Evolutionary conservation across 1,140 invertebrate genomes (phyloP), one percentile per base, ranked within the genome.

Genomic region (Apocrypta bakeri): DNA sequence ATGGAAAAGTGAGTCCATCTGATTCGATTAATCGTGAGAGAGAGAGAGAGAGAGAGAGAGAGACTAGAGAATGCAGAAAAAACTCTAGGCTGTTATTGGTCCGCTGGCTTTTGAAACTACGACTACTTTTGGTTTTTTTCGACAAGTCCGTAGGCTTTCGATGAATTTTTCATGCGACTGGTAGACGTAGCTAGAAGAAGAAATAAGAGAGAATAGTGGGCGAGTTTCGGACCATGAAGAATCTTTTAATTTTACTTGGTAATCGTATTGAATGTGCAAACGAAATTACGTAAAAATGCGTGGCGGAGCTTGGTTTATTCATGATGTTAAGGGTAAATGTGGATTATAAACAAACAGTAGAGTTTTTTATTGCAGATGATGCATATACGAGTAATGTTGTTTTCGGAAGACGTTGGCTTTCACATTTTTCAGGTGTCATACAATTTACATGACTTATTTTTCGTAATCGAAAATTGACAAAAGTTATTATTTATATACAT

Each of bases 221-320:
- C 14, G 6, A 56, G 48, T 56, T 56, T 56, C 17, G 48, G 48
- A 56, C 17, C 1, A n/a, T n/a, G 48, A 7, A n/a, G 48, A n/a
- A 61, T 63, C 56, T 61, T 76, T 76, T 76, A 33, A 76, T 63
- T 76, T 61, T 76, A 76, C 56, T 61, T 63, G 74, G 29, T 33
- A 76, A 76, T 33, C 0, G 24, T 14, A 25, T 56, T 25, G 72
- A 74, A 64, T 25, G 24, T 9, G 61, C n/a, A n/a, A n/a, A n/a
- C n/a, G n/a, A n/a, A n/a, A n/a, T 64, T 64, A n/a, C 9, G 61
- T 25, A 11, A 14, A 11, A 63, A 63, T 24, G 9, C 24, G 17
- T 61, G 25, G 61, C 61, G 12, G 6, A 14, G 6, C 27, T 29
- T n/a, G n/a, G n/a, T n/a, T n/a, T n/a, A n/a, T n/a, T n/a, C n/a